A percentile compares a stretch with the other conserved stretches of the same genome.
Evolutionary conservation across 2,113 vertebrate genomes (phyloP).

Genomic region (Aegithalos caudatus): DNA sequence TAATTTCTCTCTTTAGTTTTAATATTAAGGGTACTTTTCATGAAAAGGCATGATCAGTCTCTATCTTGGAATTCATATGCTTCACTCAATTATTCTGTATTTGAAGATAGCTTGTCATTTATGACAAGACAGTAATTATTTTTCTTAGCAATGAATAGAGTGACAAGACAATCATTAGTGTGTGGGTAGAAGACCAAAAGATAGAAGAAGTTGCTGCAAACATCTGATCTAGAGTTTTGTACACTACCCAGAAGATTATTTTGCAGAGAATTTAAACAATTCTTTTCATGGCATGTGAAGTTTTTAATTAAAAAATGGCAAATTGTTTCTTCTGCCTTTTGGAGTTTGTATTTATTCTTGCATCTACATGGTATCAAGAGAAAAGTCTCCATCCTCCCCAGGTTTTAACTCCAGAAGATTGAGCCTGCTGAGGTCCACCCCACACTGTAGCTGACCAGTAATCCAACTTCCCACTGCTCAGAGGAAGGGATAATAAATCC

Average conservation of each 20-base stretch:
- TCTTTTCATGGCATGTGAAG: background rate
- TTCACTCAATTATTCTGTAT: background rate
- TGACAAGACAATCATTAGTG: constrained; percentile 45
- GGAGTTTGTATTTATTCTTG: background rate
- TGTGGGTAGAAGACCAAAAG: background rate
- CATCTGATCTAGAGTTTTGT: background rate
- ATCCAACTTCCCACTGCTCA: background rate
- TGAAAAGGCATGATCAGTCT: background rate
- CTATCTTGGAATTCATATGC: background rate
- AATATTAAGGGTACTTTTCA: background rate
- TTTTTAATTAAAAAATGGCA: background rate
- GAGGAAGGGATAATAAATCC: background rate
- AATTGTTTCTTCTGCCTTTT: background rate
- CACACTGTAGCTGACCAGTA: background rate
- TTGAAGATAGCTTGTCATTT: background rate
- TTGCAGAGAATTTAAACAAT: background rate
- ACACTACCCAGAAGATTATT: background rate
- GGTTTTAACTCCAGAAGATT: background rate
- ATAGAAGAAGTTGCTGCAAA: background rate
- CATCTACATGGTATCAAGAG: background rate
- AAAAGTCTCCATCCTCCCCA: background rate
- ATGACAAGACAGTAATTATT: background rate
- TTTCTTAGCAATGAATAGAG: constrained; percentile 38
- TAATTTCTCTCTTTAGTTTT: background rate
- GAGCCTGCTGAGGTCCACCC: background rate